phyloP scores from a whole-genome alignment of 2,113 vertebrate genomes.

The Blennius ocellaris region DNA sequence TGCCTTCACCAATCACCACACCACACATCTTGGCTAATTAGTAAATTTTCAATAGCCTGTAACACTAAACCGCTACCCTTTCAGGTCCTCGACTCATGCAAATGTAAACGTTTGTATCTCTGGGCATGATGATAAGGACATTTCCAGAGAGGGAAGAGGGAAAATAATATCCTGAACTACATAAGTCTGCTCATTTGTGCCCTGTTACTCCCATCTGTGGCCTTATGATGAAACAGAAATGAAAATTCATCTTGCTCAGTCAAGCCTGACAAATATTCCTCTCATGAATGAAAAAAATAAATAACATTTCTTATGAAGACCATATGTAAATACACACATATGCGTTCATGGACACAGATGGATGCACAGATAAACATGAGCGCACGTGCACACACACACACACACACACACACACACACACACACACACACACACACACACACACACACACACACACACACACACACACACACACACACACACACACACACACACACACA shows the following conservation, averaged over 20 bases:
- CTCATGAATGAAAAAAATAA: constrained; percentile 33
- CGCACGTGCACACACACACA: not conserved
- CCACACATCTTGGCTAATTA: not conserved
- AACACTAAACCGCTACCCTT: constrained; percentile 1
- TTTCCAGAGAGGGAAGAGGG: constrained; percentile 30
- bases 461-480: constrained; percentile 7
- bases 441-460: constrained; percentile 32
- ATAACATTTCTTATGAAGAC: constrained; percentile 2
- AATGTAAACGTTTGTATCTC: constrained; percentile 40
- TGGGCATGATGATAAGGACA: constrained; percentile 27
- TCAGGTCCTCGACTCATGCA: constrained; percentile 8
- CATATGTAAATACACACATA: constrained; percentile 15
- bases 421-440: not conserved
- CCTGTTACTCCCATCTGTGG: constrained; percentile 50
- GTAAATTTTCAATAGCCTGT: constrained; percentile 18
- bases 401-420: constrained; percentile 41
- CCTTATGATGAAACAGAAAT: constrained; percentile 52
- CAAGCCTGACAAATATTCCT: constrained; percentile 51
- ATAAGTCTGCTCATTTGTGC: constrained; percentile 48
- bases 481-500: not conserved
- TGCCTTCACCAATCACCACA: constrained; percentile 10
- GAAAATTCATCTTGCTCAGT: constrained; percentile 52
- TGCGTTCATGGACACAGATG: constrained; percentile 19
- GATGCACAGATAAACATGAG: constrained; percentile 38
- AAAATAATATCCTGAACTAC: constrained; percentile 56